Conservation (phyloP, 2,113 vertebrate species). For the Telmatochromis brichardi region DNA sequence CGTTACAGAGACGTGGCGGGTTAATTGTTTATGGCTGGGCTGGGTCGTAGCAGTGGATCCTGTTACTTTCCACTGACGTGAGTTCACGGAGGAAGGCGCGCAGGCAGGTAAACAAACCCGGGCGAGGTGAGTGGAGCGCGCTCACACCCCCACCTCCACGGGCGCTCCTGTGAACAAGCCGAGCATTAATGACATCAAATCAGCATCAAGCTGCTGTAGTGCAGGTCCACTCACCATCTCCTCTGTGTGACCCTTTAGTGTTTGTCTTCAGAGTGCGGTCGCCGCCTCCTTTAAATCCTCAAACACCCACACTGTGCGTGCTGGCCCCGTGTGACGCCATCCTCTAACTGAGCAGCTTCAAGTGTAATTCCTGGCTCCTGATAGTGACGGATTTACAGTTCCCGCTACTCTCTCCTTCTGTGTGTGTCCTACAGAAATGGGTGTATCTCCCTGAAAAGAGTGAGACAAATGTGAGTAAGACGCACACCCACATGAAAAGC, state of each 20-base stretch:
- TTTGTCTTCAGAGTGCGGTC: background rate
- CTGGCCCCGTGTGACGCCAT: background rate
- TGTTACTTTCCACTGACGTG: background rate
- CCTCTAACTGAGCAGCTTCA: background rate
- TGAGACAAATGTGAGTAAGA: conserved; percentile 23
- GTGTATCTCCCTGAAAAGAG: conserved; percentile 44
- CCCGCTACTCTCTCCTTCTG: background rate
- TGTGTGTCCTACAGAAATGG: conserved; percentile 38
- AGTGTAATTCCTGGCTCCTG: background rate
- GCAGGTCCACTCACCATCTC: conserved; percentile 11
- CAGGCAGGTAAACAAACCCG: conserved; percentile 11
- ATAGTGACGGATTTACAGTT: background rate
- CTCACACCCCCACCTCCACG: background rate
- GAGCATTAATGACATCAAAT: background rate
- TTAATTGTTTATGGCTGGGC: background rate
- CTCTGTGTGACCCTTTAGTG: background rate
- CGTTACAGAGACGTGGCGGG: background rate
- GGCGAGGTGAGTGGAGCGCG: background rate
- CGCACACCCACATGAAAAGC: conserved; percentile 18
- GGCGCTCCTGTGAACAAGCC: background rate
- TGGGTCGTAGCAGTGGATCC: background rate
- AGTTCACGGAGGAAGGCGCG: background rate
- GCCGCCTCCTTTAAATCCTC: background rate
- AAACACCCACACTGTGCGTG: background rate
- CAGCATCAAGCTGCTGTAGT: background rate